These are phyloP conservation scores for Psittacula cyanocephala DNA, from an alignment of 2,113 vertebrate species.

Conservation along the genomic window DNA sequence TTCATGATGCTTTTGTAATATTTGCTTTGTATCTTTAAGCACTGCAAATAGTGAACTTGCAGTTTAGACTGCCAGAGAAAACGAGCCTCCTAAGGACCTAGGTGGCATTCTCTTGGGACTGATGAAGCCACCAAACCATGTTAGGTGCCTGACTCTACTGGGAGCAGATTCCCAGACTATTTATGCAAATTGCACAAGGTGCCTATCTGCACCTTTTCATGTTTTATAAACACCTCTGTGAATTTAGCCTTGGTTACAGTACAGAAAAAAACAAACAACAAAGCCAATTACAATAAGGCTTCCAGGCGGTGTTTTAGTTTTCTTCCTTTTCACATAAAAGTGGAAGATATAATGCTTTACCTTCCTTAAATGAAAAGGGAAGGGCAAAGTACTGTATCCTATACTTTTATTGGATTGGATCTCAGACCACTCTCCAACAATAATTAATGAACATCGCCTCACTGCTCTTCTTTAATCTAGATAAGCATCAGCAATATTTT, in stretches of 20 bases:
- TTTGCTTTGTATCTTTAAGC: background rate
- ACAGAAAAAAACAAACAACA: background rate
- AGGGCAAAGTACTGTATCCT: constrained; percentile 23
- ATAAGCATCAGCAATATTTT: constrained; percentile 57
- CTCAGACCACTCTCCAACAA: background rate
- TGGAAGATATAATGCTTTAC: background rate
- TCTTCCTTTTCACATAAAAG: background rate
- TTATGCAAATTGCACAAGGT: background rate
- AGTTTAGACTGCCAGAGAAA: background rate
- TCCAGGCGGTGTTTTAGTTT: background rate
- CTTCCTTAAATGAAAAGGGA: background rate
- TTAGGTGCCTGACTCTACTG: background rate
- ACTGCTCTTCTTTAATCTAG: constrained; percentile 22
- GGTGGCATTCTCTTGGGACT: background rate
- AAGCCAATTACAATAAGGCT: background rate
- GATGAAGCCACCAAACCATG: background rate
- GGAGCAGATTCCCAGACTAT: background rate
- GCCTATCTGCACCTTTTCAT: background rate
- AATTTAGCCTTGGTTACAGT: background rate
- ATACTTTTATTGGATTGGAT: background rate
- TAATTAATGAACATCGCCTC: constrained; percentile 46
- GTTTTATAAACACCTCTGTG: background rate
- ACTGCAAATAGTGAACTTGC: background rate
- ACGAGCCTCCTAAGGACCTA: background rate
- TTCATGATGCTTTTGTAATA: background rate